Evolutionary conservation across 2,888 invertebrate genomes (phyloP), one percentile per base, ranked within the genome.

Genomic region (Penaeus monodon): DNA sequence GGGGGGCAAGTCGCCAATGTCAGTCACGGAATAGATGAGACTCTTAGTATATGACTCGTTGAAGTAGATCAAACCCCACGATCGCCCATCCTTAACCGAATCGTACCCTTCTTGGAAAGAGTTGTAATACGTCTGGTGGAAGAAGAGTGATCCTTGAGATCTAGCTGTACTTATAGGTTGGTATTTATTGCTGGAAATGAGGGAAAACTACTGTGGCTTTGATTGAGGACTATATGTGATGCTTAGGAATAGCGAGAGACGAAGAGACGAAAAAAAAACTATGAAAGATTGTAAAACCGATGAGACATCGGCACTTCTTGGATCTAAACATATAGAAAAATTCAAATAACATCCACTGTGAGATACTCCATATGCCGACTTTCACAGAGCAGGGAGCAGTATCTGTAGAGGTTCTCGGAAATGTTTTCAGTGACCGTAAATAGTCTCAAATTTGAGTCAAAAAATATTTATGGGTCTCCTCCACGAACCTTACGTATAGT

Each of bases 61-160:
- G 20, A 93, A 91, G 77, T 90, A 90, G 20, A 93, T 90, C 14
- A 92, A 91, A 20, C 92, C 93, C 93, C 93, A 93, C 8, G 91
- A 91, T 10, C 91, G 88, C 1, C 92, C 93, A 22, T 90, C 84
- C 38, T 91, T 65, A 10, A 92, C 92, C 14, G 90, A 88, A 10
- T 90, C 88, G 57, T 85, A 79, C n/a, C 90, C 90, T 17, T 83
- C 88, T 0, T 90, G 85, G 57, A 86, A 89, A 74, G 49, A 83
- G 20, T 85, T 68, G 68, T 86, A 89, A 57, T 76, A 49, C 17
- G 44, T 74, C 89, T 89, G 86, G 33, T 57, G 70, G 77, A 74
- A 77, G 27, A 38, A 33, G 49, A 78, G 65, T 49, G 49, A 49
- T 49, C 4, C 49, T 8, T 49, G 49, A 49, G 49, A 7, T 49